Percentiles rank a stretch among this genome's conserved stretches.
These are phyloP conservation scores for Xestia ashworthii DNA, from an alignment of 2,888 invertebrate genomes.

Conservation along the genomic window DNA sequence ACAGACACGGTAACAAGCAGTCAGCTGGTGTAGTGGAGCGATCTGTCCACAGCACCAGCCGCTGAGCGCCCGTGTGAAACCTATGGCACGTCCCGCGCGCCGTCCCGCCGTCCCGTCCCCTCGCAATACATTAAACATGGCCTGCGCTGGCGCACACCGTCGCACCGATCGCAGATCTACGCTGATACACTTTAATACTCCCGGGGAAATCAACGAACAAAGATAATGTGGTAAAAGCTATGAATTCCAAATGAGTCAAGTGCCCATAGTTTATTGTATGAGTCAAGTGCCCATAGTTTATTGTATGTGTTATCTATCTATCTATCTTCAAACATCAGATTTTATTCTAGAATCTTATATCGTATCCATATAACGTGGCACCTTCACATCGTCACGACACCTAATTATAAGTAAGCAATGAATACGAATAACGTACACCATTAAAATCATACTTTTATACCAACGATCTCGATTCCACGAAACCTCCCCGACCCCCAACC, in stretches of 20 bases:
- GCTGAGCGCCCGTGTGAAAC: slow-evolving; percentile 52
- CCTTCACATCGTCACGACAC: background rate
- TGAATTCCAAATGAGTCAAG: slow-evolving; percentile 14
- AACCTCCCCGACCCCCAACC: background rate
- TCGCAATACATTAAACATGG: slow-evolving; percentile 58
- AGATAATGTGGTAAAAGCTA: slow-evolving; percentile 22
- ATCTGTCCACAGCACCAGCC: slow-evolving; percentile 26
- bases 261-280: background rate
- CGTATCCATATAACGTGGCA: background rate
- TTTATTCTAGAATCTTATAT: background rate
- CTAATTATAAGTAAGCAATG: background rate
- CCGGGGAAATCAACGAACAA: slow-evolving; percentile 21
- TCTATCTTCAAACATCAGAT: background rate
- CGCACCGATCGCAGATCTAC: slow-evolving; percentile 48
- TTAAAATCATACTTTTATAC: background rate
- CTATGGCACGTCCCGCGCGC: slow-evolving; percentile 36
- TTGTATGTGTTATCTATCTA: background rate
- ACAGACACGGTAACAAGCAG: slow-evolving; percentile 4
- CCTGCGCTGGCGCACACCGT: slow-evolving; percentile 43
- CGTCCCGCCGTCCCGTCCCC: background rate
- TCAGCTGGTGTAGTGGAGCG: background rate
- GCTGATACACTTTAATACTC: slow-evolving; percentile 46
- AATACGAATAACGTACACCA: background rate
- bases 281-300: background rate
- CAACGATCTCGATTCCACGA: background rate